Conservation (phyloP, 2,888 invertebrate genomes). For the Drosophila longiperda region DNA sequence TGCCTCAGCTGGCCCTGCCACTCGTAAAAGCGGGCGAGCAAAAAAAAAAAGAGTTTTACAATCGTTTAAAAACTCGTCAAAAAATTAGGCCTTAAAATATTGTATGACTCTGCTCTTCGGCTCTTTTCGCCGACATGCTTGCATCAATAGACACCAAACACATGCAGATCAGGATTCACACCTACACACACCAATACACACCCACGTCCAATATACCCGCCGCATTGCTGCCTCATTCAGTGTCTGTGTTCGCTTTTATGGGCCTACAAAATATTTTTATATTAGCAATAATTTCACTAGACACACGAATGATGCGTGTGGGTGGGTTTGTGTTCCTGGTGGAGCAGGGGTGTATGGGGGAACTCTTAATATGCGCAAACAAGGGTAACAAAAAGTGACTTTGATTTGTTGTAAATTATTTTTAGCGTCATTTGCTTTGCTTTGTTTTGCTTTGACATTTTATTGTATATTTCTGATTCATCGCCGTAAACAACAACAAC, state of each 20-base stretch:
- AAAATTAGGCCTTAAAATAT: slow-evolving; percentile 83
- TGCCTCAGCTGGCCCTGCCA: slow-evolving; percentile 32
- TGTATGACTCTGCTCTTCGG: slow-evolving; percentile 53
- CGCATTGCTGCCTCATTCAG: neutral
- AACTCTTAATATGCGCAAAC: slow-evolving; percentile 56
- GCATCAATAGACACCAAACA: slow-evolving; percentile 58
- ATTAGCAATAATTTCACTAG: slow-evolving; percentile 81
- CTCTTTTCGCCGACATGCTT: slow-evolving; percentile 31
- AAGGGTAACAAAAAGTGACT: slow-evolving; percentile 49
- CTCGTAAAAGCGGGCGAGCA: slow-evolving; percentile 69
- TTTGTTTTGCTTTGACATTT: slow-evolving; percentile 60
- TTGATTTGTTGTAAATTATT: slow-evolving; percentile 65
- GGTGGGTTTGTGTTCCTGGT: slow-evolving; percentile 2
- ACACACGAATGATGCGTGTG: slow-evolving; percentile 41
- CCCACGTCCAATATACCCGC: slow-evolving; percentile 15
- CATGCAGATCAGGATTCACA: slow-evolving; percentile 30
- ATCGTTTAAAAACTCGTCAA: slow-evolving; percentile 85
- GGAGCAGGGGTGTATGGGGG: slow-evolving; percentile 22
- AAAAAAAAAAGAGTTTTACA: slow-evolving; percentile 79
- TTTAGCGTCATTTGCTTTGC: slow-evolving; percentile 48
- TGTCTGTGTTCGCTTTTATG: slow-evolving; percentile 74
- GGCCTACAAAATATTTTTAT: slow-evolving; percentile 81
- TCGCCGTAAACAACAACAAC: slow-evolving; percentile 39
- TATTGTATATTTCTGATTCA: slow-evolving; percentile 61
- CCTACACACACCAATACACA: slow-evolving; percentile 11